Conservation (phyloP, 2,888 invertebrate species). For the Clanis bilineata region DNA sequence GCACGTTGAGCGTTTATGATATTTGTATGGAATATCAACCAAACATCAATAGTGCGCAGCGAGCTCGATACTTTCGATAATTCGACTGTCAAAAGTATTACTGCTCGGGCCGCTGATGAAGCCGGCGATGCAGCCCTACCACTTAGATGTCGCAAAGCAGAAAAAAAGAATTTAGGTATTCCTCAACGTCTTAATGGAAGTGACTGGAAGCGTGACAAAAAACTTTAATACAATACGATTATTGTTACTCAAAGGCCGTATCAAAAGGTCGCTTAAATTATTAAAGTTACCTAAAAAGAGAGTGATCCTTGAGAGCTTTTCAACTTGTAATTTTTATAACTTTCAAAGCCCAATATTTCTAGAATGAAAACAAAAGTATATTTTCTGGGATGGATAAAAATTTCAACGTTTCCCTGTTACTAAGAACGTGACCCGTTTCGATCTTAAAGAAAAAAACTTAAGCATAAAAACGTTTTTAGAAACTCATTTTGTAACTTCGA, state of each 20-base stretch:
- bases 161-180: background rate
- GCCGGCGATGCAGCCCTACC: too few relatives aligned
- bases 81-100: too few relatives aligned
- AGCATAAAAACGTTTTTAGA: slow-evolving; percentile 10
- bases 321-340: background rate
- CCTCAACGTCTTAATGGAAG: background rate
- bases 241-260: background rate
- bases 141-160: background rate
- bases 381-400: background rate
- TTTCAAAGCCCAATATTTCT: background rate
- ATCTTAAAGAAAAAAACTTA: slow-evolving; percentile 11
- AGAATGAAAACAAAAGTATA: slow-evolving; percentile 8
- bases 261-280: background rate
- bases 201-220: background rate
- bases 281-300: background rate
- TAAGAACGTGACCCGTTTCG: slow-evolving; percentile 1
- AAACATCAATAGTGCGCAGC: too few relatives aligned
- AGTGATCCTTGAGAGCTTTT: background rate
- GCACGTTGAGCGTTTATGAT: too few relatives aligned
- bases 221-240: background rate
- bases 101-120: too few relatives aligned
- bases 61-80: too few relatives aligned
- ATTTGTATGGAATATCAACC: too few relatives aligned
- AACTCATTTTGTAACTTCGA: slow-evolving; percentile 4
- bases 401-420: background rate